phyloP scores from a whole-genome alignment of 2,113 vertebrate genomes.

The Phoenicopterus ruber region DNA sequence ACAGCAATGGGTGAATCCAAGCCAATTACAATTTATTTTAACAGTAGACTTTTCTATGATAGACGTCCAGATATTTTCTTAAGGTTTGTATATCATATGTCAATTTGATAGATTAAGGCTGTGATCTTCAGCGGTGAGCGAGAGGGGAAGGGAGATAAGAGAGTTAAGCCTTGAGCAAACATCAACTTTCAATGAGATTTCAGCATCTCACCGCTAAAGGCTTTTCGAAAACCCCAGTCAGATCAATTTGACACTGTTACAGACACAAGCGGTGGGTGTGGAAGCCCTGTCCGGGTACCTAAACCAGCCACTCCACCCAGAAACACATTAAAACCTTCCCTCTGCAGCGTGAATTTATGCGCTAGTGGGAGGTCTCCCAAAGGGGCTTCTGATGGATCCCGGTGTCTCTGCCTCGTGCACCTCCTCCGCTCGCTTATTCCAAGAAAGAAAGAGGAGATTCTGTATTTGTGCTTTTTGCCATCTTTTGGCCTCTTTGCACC shows the following conservation, averaged over 20 bases:
- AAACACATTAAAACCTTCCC: neutral
- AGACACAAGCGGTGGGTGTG: neutral
- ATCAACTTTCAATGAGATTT: neutral
- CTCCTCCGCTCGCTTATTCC: neutral
- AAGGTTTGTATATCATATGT: neutral
- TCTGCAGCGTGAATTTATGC: neutral
- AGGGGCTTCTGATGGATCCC: neutral
- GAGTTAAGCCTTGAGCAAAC: neutral
- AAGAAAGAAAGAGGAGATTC: neutral
- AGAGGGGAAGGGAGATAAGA: neutral
- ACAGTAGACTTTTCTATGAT: neutral
- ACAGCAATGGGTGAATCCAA: neutral
- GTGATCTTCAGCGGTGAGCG: neutral
- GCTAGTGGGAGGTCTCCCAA: neutral
- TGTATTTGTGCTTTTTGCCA: neutral
- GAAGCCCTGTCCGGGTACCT: neutral
- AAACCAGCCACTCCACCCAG: neutral
- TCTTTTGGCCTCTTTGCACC: neutral
- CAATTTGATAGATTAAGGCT: conserved; percentile 5
- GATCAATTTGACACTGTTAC: neutral
- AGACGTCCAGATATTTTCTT: neutral
- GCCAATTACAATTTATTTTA: neutral
- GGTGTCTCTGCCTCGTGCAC: neutral
- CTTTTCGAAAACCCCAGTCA: neutral
- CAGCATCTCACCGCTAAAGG: neutral